Percentiles rank a stretch among this genome's conserved stretches.
Conservation (phyloP, 2,797 vertebrate species). For the Dryobates pubescens region DNA sequence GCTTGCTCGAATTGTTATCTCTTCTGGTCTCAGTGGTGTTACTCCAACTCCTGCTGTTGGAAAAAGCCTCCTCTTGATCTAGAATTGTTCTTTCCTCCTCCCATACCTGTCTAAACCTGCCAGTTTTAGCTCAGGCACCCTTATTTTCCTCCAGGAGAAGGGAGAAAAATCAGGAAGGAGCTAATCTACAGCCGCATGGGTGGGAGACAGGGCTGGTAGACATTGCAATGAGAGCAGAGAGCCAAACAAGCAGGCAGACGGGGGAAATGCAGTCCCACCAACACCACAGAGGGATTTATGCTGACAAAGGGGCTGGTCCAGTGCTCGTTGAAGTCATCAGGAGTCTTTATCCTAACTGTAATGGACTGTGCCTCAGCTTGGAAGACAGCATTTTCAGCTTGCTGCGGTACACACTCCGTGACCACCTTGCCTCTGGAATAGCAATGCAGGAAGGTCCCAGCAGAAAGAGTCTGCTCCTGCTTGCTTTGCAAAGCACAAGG, state of each 20-base stretch:
- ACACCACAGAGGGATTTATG: neutral
- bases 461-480: neutral
- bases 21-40: neutral
- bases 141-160: neutral
- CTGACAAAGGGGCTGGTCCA: conserved; percentile 16
- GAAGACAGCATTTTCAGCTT: neutral
- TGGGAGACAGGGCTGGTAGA: conserved; percentile 18
- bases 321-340: conserved; percentile 15
- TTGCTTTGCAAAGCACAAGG: neutral
- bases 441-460: neutral
- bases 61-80: neutral
- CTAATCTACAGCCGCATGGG: neutral
- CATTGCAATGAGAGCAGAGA: conserved; percentile 6
- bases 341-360: conserved; percentile 23
- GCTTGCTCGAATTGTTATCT: neutral
- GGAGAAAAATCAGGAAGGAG: neutral
- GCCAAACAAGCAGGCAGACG: conserved; percentile 23
- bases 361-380: conserved; percentile 10
- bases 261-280: neutral
- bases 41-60: neutral
- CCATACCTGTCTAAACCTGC: neutral
- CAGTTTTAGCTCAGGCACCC: neutral
- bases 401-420: neutral
- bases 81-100: neutral
- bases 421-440: neutral